phyloP scores from a whole-genome alignment of 2,113 vertebrate species.

The Sphaerodactylus townsendi region DNA sequence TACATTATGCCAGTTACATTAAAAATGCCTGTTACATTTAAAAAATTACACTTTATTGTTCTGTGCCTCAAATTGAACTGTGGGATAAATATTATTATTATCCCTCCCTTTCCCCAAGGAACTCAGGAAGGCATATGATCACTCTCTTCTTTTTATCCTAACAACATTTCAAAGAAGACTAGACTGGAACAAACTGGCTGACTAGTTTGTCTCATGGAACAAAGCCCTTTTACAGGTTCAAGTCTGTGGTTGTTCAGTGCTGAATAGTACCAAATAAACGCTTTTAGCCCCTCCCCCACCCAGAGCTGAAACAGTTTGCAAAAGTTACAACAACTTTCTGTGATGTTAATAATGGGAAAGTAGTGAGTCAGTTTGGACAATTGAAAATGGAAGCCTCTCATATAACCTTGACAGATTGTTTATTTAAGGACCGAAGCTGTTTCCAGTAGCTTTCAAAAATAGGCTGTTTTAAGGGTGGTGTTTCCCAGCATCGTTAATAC shows the following conservation, averaged over 20 bases:
- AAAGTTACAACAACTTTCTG: not conserved
- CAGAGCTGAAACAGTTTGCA: not conserved
- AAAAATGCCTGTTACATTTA: not conserved
- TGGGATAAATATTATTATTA: no score
- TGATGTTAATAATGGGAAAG: slow-evolving; percentile 1
- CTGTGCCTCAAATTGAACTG: not conserved
- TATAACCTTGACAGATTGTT: not conserved
- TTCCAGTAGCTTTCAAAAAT: not conserved
- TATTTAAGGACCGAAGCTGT: not conserved
- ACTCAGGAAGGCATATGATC: no score
- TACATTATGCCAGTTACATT: no score
- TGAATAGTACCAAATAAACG: not conserved
- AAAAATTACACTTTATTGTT: not conserved
- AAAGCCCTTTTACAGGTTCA: not conserved
- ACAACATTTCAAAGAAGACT: no score
- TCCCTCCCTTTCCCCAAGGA: no score
- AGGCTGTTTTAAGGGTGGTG: not conserved
- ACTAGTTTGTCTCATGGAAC: not conserved
- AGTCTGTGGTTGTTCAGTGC: not conserved
- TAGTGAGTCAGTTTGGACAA: not conserved
- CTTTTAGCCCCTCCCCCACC: not conserved
- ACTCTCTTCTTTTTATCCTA: no score
- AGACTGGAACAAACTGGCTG: no score
- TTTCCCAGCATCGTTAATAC: not conserved
- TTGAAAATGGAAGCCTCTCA: not conserved